phyloP scores from a whole-genome alignment of 1,140 invertebrate genomes.

The Globodera ellingtonae region DNA sequence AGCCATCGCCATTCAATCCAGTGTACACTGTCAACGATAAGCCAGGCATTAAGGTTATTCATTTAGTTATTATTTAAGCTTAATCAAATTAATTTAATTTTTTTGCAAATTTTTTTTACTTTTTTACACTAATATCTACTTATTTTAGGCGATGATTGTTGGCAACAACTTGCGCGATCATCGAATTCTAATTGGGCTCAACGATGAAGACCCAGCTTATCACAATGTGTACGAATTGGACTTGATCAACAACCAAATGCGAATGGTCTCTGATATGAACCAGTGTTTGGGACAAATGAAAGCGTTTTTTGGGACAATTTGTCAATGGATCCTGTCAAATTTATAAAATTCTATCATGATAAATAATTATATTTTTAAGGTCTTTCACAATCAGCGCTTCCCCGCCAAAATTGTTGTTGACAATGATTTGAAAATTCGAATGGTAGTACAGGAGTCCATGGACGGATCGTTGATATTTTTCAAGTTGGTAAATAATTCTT shows the following conservation, averaged over 20 bases:
- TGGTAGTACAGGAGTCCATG: conserved; percentile 57
- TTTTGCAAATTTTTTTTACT: no score
- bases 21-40: conserved; percentile 51
- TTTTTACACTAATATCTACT: background rate
- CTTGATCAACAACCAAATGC: conserved; percentile 51
- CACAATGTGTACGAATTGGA: conserved; percentile 55
- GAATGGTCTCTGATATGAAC: conserved; percentile 35
- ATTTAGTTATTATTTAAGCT: background rate
- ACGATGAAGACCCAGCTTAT: conserved; percentile 53
- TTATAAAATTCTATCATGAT: no score
- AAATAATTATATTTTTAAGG: background rate
- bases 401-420: conserved; percentile 56
- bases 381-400: conserved; percentile 50
- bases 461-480: conserved; percentile 60
- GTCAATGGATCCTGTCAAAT: no score
- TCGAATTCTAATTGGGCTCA: conserved; percentile 46
- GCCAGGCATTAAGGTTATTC: conserved; percentile 42
- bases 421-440: conserved; percentile 58
- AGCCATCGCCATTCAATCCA: conserved; percentile 51
- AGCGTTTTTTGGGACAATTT: no score
- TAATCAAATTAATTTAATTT: background rate
- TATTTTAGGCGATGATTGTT: conserved; percentile 40
- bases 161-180: conserved; percentile 48
- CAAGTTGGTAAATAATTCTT: conserved; percentile 17
- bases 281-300: no score